Evolutionary conservation across 2,888 invertebrate species (phyloP), one percentile per base, ranked within the genome.

Genomic region (Torymus tubicola): DNA sequence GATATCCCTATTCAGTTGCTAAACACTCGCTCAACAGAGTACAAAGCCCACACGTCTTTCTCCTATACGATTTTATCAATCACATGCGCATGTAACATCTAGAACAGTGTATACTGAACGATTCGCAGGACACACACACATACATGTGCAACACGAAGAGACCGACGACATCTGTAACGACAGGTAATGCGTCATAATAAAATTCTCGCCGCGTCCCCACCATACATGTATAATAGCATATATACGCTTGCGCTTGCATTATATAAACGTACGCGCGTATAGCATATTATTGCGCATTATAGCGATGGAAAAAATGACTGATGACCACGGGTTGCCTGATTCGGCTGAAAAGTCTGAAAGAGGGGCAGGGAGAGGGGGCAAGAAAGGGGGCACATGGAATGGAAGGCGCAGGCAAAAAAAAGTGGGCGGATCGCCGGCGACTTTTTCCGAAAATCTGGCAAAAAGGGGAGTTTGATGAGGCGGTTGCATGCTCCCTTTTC

Each of bases 171-270:
- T 78, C 83, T 84, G 85, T 85, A 86, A 87, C 85, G 86, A 86
- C 86, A 85, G 85, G 85, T 85, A 86, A 90, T 90, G 87, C 87
- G 86, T 90, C 90, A 90, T 88, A 89, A 90, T 90, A 90, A 89
- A 89, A 89, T 89, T 84, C 87, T 89, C 88, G 88, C 16, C 24
- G 42, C 60, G 31, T 8, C 18, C 14, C 10, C 8, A 13, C 57
- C 53, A 67, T 13, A 67, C 11, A 63, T 2, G 21, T 18, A 53
- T 24, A 31, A 57, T 31, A 10, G 2, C 53, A 21, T 61, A 14
- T 14, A 55, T 13, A n/a, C n/a, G 18, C 53, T 12, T 31, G 76
- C 53, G n/a, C 50, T 2, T 52, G 58, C 18, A 57, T 69, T 63
- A 63, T 57, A 8, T 21, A 2, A 21, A 21, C 42, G 42, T 31